Evolutionary conservation across 2,113 vertebrate species (phyloP), one percentile per base, ranked within the genome.

Genomic region (Hepsetus odoe): DNA sequence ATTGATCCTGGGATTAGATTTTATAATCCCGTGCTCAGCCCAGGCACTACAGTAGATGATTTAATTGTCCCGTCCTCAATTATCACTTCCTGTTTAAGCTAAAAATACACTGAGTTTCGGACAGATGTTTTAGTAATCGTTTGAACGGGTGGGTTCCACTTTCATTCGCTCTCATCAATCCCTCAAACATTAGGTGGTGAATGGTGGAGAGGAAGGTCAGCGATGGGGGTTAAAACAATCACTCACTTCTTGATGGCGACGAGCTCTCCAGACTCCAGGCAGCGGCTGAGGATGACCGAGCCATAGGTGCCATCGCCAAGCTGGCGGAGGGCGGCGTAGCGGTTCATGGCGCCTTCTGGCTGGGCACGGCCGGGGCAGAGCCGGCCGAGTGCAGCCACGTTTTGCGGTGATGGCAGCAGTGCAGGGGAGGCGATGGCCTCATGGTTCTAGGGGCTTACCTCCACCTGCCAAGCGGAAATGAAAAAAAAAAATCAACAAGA

Each of bases 231-330:
- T 9, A 4, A 38, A 4, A 38, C 35, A 5, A 38, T 62, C 62
- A 58, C 90, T 40, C 89, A 98, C 98, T 94, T 97, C 86, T 99
- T 99, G 85, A 99, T 99, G 69, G 98, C 98, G 83, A 99, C 98
- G 83, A 98, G 91, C 84, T 99, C 97, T 85, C 97, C 98, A 0
- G 97, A 96, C 80, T 99, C 96, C 0, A 96, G 97, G 87, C 95
- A 98, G 86, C 93, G 96, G 56, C 96, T 97, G 96, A 99, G 96
- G n/a, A 97, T 84, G 68, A 99, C 98, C 0, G 95, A 97, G 56
- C 98, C 98, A 1, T 98, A 99, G 14, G 98, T 99, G 82, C 98
- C 98, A 14, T 99, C 97, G 12, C 98, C 98, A 65, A 99, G 82
- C 79, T 98, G 97, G 83, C 89, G 95, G 90, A 98, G 92, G 33